Base-by-base conservation (phyloP, 1,140 invertebrate genomes). In the Asbolus verrucosus region DNA sequence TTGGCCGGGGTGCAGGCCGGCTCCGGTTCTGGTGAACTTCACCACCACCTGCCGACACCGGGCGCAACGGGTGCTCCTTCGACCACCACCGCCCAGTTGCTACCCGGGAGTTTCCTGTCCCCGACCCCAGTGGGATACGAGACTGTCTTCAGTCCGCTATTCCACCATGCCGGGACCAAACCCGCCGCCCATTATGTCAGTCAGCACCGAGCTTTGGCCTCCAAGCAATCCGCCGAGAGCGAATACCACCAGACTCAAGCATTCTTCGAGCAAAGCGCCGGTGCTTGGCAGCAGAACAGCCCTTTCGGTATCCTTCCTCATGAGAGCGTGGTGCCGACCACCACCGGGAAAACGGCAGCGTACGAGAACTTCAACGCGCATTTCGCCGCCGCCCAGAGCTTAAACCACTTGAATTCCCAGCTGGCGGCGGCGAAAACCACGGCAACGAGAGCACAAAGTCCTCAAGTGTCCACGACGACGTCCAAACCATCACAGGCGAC, bases 261-360 rank as follows among this genome's bases (percentile, higher is more conserved):
- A 60, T 90, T 90, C 80, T 90, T 90, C 78, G 89, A 91, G 73
- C 88, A 88, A 72, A 85, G 83, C 31, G 79, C 85, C 41, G 82
- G 85, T n/a, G n/a, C n/a, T 41, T 90, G 89, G 88, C 88, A 90
- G 76, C 88, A 85, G 70, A 91, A 87, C 77, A 91, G 89, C 75
- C 90, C 91, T 0, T 91, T 91, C 81, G 91, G 91, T 36, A 90
- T 92, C 73, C 81, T 92, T 74, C 91, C 91, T 8, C 91, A 92
- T 79, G 90, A 92, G 82, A 91, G 87, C 82, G 87, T 91, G 70
- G 88, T 90, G 67, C 84, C 89, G 1, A 88, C 87, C 19, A 87
- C 88, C 21, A 86, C 85, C 70, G 84, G 87, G 70, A 85, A 88
- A 31, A 83, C 85, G 18, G 81, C 83, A 16, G 84, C 87, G 70